phyloP scores from a whole-genome alignment of 1,140 invertebrate genomes.

The Watersipora subatra region DNA sequence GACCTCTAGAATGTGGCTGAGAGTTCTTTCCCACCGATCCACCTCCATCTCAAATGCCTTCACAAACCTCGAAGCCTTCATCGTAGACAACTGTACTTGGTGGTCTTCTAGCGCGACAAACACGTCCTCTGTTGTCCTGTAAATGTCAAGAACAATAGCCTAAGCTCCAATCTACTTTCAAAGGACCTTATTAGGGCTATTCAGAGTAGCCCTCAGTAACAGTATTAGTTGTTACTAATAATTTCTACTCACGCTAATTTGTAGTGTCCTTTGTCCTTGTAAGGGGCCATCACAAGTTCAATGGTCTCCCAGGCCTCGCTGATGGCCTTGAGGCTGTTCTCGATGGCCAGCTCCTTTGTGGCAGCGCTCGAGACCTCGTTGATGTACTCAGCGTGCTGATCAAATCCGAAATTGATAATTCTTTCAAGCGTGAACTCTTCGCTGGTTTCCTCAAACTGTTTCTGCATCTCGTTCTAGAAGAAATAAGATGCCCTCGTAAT shows the following conservation, averaged over 20 bases:
- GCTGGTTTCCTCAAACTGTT: conserved; percentile 60
- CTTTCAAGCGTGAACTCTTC: conserved; percentile 61
- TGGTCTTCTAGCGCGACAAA: conserved; percentile 45
- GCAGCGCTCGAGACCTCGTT: conserved; percentile 66
- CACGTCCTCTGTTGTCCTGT: conserved; percentile 41
- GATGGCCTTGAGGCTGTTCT: conserved; percentile 59
- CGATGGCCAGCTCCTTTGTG: conserved; percentile 68
- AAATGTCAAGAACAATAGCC: background rate
- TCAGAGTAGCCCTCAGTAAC: too few species aligned
- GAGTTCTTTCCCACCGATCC: conserved; percentile 64
- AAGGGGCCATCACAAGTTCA: conserved; percentile 54
- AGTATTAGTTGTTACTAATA: too few species aligned
- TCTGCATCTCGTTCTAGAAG: conserved; percentile 32
- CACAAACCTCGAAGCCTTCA: conserved; percentile 72
- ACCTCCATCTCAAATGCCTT: conserved; percentile 65
- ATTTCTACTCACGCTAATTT: conserved; percentile 35
- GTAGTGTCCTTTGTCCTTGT: conserved; percentile 51
- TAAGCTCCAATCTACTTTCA: too few species aligned
- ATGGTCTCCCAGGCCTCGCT: conserved; percentile 55
- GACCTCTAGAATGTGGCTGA: conserved; percentile 62
- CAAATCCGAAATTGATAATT: conserved; percentile 63
- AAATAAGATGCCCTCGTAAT: background rate
- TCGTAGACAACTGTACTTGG: conserved; percentile 51
- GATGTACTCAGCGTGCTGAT: conserved; percentile 62
- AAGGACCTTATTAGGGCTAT: too few species aligned